Conservation (phyloP, 2,113 vertebrate genomes). For the Pituophis catenifer region DNA sequence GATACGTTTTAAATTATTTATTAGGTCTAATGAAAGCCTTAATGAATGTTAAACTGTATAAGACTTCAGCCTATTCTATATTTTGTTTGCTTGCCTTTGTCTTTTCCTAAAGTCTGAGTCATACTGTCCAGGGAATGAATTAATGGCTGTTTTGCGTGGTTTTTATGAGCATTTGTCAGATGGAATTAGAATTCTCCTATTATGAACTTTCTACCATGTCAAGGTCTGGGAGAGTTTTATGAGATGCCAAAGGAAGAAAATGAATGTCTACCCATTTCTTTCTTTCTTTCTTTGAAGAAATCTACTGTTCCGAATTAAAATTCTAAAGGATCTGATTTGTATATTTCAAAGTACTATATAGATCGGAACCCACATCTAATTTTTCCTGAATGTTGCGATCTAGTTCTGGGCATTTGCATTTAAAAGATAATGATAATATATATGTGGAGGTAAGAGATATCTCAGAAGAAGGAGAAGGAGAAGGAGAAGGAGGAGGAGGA, state of each 20-base stretch:
- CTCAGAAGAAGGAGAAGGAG: no score
- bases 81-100: not conserved
- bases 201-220: not conserved
- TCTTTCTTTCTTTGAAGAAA: not conserved
- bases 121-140: not conserved
- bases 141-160: not conserved
- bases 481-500: no score
- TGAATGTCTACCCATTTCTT: not conserved
- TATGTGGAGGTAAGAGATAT: no score
- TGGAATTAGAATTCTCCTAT: not conserved
- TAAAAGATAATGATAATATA: not conserved
- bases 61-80: not conserved
- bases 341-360: not conserved
- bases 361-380: not conserved
- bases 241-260: not conserved
- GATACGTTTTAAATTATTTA: slow-evolving; percentile 55
- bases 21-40: slow-evolving; percentile 32
- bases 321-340: not conserved
- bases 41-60: slow-evolving; percentile 9
- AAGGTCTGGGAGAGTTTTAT: not conserved
- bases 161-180: not conserved
- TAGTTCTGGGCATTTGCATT: not conserved
- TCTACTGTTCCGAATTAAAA: not conserved
- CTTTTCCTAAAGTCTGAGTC: not conserved
- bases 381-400: not conserved